These are phyloP conservation scores for Drosophila neutralis DNA, from an alignment of 2,888 invertebrate species.

Conservation along the genomic window DNA sequence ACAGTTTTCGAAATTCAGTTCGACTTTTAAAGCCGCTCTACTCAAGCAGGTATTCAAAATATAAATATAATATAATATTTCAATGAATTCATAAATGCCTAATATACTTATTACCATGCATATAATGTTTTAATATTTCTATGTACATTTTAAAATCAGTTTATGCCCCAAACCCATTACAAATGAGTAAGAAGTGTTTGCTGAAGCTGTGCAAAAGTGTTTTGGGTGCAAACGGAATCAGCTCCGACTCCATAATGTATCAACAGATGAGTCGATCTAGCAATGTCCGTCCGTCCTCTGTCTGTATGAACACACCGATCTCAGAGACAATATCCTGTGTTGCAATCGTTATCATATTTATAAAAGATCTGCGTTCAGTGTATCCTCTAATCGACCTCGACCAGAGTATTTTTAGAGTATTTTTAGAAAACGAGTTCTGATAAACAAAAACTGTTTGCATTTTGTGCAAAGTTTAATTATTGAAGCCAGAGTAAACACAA, in stretches of 20 bases:
- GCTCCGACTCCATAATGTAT: not conserved
- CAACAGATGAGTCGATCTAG: not conserved
- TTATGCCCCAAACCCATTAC: not conserved
- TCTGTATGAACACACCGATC: not conserved
- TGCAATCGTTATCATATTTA: not conserved
- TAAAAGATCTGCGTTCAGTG: not conserved
- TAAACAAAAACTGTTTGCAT: not conserved
- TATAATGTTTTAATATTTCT: not conserved
- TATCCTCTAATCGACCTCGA: not conserved
- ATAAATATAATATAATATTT: not conserved
- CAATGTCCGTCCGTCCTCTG: not conserved
- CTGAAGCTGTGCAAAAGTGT: not conserved
- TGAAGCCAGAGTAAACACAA: not conserved
- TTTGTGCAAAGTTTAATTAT: not conserved
- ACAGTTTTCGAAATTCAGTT: conserved; percentile 3
- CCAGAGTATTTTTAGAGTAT: not conserved
- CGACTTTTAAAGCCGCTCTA: not conserved
- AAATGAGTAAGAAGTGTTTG: not conserved
- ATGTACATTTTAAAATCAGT: not conserved
- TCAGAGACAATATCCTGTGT: not conserved
- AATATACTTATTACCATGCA: not conserved
- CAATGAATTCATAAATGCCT: not conserved
- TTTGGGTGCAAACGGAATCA: not conserved
- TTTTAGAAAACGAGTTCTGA: not conserved
- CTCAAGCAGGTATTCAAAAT: conserved; percentile 3